Conservation (phyloP, 2,113 vertebrate genomes). For the Cyphomyrus plagiostoma region DNA sequence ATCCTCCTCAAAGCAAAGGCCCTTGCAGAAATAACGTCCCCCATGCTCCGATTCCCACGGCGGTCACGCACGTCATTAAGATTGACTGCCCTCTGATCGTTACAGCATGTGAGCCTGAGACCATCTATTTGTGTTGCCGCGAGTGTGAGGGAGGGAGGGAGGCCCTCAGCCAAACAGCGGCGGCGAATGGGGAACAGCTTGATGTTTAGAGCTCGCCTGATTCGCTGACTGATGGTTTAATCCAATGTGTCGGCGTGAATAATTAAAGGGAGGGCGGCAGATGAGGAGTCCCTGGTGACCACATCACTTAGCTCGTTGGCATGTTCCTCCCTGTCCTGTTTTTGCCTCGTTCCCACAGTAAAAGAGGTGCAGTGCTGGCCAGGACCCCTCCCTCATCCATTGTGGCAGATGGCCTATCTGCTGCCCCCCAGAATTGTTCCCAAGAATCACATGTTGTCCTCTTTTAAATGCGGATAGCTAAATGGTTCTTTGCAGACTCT, state of each 20-base stretch:
- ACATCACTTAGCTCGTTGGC: neutral
- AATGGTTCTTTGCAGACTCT: neutral
- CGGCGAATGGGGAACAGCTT: neutral
- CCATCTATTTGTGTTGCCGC: neutral
- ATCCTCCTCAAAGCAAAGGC: neutral
- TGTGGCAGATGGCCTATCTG: neutral
- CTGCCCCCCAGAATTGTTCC: neutral
- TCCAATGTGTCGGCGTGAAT: conserved; percentile 5
- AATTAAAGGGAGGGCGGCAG: neutral
- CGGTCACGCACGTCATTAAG: conserved; percentile 15
- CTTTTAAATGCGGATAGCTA: neutral
- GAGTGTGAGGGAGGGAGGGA: neutral
- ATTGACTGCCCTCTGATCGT: neutral
- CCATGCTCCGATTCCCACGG: neutral
- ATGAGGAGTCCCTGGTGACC: neutral
- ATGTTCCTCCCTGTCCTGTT: neutral
- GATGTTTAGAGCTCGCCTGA: neutral
- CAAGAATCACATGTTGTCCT: neutral
- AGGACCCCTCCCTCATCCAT: neutral
- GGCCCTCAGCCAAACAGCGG: neutral
- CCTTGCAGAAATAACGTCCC: neutral
- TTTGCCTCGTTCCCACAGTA: neutral
- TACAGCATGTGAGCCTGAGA: conserved; percentile 8
- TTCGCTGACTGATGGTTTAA: conserved; percentile 4
- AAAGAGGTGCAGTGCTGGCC: neutral